Evolutionary conservation across 2,113 vertebrate species (phyloP).

Genomic region (Phyllopteryx taeniolatus): DNA sequence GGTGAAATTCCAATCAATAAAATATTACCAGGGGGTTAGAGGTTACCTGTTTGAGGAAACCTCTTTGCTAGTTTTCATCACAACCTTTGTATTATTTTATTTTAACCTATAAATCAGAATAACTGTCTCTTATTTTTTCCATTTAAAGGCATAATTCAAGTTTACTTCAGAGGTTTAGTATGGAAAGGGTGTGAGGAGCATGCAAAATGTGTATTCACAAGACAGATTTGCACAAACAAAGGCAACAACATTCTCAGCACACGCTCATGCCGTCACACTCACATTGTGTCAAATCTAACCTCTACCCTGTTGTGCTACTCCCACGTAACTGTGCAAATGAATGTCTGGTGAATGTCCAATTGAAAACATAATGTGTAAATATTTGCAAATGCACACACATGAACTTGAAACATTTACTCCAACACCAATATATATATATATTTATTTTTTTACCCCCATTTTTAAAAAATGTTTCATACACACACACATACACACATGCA

Average conservation of each 20-base stretch:
- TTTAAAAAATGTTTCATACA: slow-evolving; percentile 11
- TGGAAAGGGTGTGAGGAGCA: neutral
- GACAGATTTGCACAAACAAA: slow-evolving; percentile 42
- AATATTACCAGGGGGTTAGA: slow-evolving; percentile 32
- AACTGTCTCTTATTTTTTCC: neutral
- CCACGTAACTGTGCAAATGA: slow-evolving; percentile 34
- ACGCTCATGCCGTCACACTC: slow-evolving; percentile 35
- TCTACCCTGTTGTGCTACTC: slow-evolving; percentile 33
- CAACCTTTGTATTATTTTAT: neutral
- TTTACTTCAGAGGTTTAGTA: slow-evolving; percentile 1
- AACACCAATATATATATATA: neutral
- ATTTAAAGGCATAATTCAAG: slow-evolving; percentile 1
- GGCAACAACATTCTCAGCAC: slow-evolving; percentile 49
- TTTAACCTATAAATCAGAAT: neutral
- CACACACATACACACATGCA: slow-evolving; percentile 36
- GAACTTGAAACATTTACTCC: slow-evolving; percentile 26
- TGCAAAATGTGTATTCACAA: neutral
- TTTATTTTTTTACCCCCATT: too few species aligned
- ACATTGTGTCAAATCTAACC: slow-evolving; percentile 48
- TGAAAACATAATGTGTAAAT: slow-evolving; percentile 23
- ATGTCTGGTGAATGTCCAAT: slow-evolving; percentile 27
- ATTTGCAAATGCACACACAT: slow-evolving; percentile 10
- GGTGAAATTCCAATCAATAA: slow-evolving; percentile 67
- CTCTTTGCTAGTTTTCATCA: neutral
- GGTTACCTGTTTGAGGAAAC: slow-evolving; percentile 12